phyloP scores from a whole-genome alignment of 2,797 vertebrate genomes.

The Typhlichthys eigenmanni region DNA sequence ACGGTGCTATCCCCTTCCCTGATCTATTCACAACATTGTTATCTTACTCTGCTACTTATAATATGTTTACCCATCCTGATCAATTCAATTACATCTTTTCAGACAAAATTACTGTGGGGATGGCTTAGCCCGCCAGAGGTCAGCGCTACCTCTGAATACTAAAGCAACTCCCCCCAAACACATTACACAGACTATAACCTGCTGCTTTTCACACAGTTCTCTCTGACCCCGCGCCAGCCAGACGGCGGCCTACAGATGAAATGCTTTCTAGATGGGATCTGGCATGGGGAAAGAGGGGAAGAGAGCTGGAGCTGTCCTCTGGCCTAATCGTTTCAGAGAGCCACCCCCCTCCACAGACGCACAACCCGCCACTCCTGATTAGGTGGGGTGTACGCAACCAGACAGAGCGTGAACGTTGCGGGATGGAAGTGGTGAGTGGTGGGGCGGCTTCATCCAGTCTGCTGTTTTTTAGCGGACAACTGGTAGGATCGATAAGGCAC shows the following conservation, averaged over 20 bases:
- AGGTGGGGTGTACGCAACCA: constrained; percentile 58
- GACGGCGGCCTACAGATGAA: constrained; percentile 72
- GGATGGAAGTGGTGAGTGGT: constrained; percentile 46
- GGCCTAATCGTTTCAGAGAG: constrained; percentile 76
- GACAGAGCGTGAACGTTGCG: constrained; percentile 61
- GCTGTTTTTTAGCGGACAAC: constrained; percentile 35
- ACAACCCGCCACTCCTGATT: constrained; percentile 73
- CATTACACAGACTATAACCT: constrained; percentile 80
- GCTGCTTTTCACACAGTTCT: constrained; percentile 66
- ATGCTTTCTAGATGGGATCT: constrained; percentile 79
- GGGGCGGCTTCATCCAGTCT: constrained; percentile 35
- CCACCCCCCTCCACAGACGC: constrained; percentile 61
- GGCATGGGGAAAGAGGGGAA: constrained; percentile 69
- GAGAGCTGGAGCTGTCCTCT: constrained; percentile 68
- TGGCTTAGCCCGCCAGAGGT: constrained; percentile 69
- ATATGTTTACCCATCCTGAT: constrained; percentile 78
- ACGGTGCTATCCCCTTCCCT: constrained; percentile 61
- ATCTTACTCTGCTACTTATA: constrained; percentile 71
- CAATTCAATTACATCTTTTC: constrained; percentile 79
- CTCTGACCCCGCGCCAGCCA: constrained; percentile 54
- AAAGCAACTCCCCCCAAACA: constrained; percentile 67
- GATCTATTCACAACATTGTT: constrained; percentile 73
- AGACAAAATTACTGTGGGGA: constrained; percentile 72
- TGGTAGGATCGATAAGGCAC: constrained; percentile 64
- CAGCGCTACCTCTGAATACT: constrained; percentile 75